Conservation (phyloP, 2,888 invertebrate species). For the Tenthredo amoena region DNA sequence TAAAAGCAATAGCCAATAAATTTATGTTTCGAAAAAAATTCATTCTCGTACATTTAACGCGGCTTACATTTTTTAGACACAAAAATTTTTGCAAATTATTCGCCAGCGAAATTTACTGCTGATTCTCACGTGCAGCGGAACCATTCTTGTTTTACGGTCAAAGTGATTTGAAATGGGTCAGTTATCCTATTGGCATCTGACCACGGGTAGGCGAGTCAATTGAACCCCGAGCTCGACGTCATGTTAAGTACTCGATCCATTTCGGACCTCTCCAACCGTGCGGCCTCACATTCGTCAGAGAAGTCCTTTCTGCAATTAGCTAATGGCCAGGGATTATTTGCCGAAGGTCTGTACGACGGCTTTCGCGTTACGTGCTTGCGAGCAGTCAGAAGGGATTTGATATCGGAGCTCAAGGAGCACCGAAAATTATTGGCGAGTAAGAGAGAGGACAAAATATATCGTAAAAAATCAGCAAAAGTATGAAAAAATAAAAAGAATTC, state of each 20-base stretch:
- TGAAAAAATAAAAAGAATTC: not conserved
- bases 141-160: not conserved
- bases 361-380: not conserved
- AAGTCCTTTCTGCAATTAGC: not conserved
- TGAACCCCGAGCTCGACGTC: not conserved
- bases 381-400: not conserved
- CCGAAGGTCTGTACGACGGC: not conserved
- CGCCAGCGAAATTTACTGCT: no score
- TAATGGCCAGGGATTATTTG: not conserved
- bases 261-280: not conserved
- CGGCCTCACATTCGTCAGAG: not conserved
- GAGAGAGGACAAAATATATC: not conserved
- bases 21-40: no score
- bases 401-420: not conserved
- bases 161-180: not conserved
- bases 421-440: not conserved
- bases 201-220: not conserved
- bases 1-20: no score
- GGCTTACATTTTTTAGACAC: no score
- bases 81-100: no score
- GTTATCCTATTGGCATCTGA: not conserved
- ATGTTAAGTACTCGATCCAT: not conserved
- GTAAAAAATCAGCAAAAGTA: not conserved
- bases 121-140: not conserved
- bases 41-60: no score